Evolutionary conservation across 2,888 invertebrate species (phyloP), one percentile per base, ranked within the genome.

Genomic region (Hydraecia micacea): DNA sequence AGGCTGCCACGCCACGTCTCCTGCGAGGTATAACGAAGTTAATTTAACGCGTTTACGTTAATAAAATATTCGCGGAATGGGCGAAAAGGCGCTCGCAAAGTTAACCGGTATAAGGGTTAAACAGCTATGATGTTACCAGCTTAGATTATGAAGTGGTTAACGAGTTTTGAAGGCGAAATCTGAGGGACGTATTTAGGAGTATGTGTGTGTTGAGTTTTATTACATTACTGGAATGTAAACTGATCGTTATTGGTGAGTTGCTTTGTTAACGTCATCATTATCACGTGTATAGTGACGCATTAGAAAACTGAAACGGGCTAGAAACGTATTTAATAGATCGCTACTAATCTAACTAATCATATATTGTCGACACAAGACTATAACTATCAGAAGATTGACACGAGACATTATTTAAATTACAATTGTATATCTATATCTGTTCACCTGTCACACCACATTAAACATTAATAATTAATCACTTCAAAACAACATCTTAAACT

Each of bases 41-140:
- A 94, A 92, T 90, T 89, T 91, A 93, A 93, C 91, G 88, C 90
- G 92, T 89, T 93, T 92, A 92, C 88, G 89, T 91, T 93, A 91
- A 93, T 94, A 93, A 94, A 94, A 94, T 95, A 94, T 94, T 92
- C 91, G 89, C 87, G 83, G 89, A 89, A 87, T 89, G 88, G 83
- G 90, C 89, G 90, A 87, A 91, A 91, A 91, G 89, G 87, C 85
- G 88, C 87, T 89, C 85, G 86, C 42, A 89, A 92, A 89, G 84
- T 91, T 90, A 84, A 86, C 83, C 80, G 76, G 78, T 86, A 74
- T 83, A 88, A 90, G 86, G 89, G 91, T 91, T 91, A 89, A 87
- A 89, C 89, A 86, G 81, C 79, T 85, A 83, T 89, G 79, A 86
- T 88, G 88, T 90, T 89, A 90, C 88, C 87, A 87, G 83, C 88